phyloP scores from a whole-genome alignment of 35 echinoderm and acorn worm genomes.

The Acanthaster planci region DNA sequence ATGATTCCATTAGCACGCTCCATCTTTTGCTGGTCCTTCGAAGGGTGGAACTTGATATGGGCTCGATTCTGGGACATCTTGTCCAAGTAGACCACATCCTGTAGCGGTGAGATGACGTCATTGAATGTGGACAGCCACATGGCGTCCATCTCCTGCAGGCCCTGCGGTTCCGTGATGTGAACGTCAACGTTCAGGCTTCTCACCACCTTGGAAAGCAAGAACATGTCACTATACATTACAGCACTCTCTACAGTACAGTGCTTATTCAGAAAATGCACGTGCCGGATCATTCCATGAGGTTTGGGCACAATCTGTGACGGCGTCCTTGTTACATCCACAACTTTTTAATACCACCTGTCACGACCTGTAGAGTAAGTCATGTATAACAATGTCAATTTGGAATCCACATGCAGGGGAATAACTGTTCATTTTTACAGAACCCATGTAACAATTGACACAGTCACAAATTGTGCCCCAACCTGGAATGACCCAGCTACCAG shows the following conservation, averaged over 20 bases:
- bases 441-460: too few relatives aligned
- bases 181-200: constrained; percentile 42
- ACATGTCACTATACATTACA: neutral
- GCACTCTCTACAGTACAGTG: neutral
- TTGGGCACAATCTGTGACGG: too few relatives aligned
- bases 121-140: constrained; percentile 20
- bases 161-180: constrained; percentile 71
- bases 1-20: constrained; percentile 38
- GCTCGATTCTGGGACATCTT: neutral
- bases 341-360: too few relatives aligned
- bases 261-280: neutral
- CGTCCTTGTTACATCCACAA: too few relatives aligned
- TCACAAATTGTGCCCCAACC: too few relatives aligned
- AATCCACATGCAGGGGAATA: too few relatives aligned
- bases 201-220: constrained; percentile 21
- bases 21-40: constrained; percentile 3
- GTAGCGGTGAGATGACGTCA: neutral
- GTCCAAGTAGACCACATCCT: neutral
- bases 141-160: constrained; percentile 49
- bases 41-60: neutral
- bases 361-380: too few relatives aligned
- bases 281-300: too few relatives aligned
- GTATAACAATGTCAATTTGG: too few relatives aligned
- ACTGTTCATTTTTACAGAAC: too few relatives aligned
- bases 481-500: too few relatives aligned